Percentiles rank a stretch among this genome's conserved stretches.
These are phyloP conservation scores for Abramis brama DNA, from an alignment of 2,113 vertebrate species.

Conservation along the genomic window DNA sequence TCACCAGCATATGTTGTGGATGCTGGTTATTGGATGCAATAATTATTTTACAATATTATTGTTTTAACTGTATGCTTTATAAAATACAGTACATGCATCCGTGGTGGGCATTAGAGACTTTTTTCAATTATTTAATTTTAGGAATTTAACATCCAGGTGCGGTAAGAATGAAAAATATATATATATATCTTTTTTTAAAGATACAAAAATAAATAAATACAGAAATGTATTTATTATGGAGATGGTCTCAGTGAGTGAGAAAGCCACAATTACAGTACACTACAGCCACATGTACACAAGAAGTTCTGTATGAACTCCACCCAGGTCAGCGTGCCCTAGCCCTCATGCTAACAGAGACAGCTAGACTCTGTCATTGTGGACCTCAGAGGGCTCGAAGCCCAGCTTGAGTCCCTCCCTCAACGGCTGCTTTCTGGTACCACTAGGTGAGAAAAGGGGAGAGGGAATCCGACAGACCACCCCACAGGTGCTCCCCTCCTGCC, in stretches of 20 bases:
- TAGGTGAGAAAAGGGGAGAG: neutral
- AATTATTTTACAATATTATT: too few relatives aligned
- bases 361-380: neutral
- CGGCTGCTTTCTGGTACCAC: slow-evolving; percentile 6
- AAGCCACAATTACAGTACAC: neutral
- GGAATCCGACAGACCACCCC: neutral
- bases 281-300: neutral
- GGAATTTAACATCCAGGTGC: too few relatives aligned
- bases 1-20: neutral
- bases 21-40: neutral
- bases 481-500: slow-evolving; percentile 33
- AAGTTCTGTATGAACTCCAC: neutral
- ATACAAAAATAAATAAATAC: neutral
- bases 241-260: neutral
- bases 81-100: too few relatives aligned
- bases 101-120: too few relatives aligned
- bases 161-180: too few relatives aligned
- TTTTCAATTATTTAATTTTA: too few relatives aligned
- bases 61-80: too few relatives aligned
- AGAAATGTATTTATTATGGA: neutral
- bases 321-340: neutral
- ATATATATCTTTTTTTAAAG: too few relatives aligned
- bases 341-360: neutral
- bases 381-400: neutral
- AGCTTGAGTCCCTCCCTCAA: slow-evolving; percentile 10